phyloP scores from a whole-genome alignment of 2,113 vertebrate genomes.

The Pteruthius melanotis region DNA sequence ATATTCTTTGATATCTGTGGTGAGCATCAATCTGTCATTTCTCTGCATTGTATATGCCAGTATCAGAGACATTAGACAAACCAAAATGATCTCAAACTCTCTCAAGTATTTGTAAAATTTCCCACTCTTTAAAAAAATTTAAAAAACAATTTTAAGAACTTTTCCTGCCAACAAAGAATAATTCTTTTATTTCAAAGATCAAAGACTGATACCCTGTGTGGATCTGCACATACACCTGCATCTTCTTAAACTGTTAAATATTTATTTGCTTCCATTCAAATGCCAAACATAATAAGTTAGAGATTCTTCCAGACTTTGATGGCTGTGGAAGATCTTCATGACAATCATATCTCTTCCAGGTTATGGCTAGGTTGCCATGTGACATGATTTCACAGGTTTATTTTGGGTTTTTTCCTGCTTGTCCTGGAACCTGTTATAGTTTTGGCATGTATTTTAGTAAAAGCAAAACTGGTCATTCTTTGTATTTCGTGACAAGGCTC shows the following conservation, averaged over 20 bases:
- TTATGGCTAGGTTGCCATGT: constrained; percentile 29
- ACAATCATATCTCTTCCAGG: not conserved
- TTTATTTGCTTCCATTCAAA: not conserved
- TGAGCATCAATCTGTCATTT: constrained; percentile 44
- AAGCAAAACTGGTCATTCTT: not conserved
- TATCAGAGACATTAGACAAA: not conserved
- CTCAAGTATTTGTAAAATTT: not conserved
- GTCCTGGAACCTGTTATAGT: not conserved
- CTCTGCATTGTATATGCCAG: not conserved
- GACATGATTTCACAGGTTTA: constrained; percentile 40
- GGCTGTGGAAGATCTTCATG: not conserved
- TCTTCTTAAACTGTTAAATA: not conserved
- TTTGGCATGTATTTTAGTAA: constrained; percentile 6
- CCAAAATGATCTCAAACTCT: not conserved
- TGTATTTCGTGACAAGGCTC: not conserved
- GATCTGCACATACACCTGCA: not conserved
- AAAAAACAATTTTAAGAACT: not conserved
- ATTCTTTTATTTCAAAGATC: not conserved
- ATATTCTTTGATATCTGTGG: constrained; percentile 54
- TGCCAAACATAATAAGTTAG: not conserved
- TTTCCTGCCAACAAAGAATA: not conserved
- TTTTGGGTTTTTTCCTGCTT: constrained; percentile 1
- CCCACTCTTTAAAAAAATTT: not conserved
- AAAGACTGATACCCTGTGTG: not conserved
- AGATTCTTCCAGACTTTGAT: not conserved